Evolutionary conservation across 2,797 vertebrate species (phyloP), one percentile per base, ranked within the genome.

Genomic region (Clarias laeviceps): DNA sequence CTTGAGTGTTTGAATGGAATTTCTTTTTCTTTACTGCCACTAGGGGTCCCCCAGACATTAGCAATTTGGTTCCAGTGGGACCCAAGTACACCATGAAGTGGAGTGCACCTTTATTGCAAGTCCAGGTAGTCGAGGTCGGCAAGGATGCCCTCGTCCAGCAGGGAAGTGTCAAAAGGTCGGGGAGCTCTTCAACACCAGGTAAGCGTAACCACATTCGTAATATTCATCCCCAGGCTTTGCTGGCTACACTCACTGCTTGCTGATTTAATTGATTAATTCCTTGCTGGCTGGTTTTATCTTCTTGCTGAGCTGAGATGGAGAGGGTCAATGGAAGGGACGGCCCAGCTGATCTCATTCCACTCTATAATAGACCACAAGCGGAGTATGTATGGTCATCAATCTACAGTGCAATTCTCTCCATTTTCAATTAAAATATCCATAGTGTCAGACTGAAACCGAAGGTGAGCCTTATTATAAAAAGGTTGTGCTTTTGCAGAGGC

Each of bases 71-170:
- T 88, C 97, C 98, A 0, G 91, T 98, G 5, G 98, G 97, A n/a
- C 97, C 97, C 66, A 97, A 96, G 87, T 99, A 98, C 56, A 97
- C 96, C 79, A 94, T 98, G 92, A 99, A 99, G 92, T 99, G 98
- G 98, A 98, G 96, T 86, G 95, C 97, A 2, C 95, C 97, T 14
- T 88, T 99, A 56, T 95, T 95, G 0, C 97, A 97, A 93, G 96
- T 99, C 80, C 97, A 98, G 86, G 97, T 98, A n/a, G 96, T 97
- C 15, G 98, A 99, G 91, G 97, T 97, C 83, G 97, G 97, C 2
- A 97, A 97, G 93, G 97, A 99, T 70, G 86, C 92, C 0, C 56
- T 94, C 80, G 93, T 92, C 87, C 96, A 96, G 85, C 96, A 94
- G 0, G 91, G 95, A 0, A 94, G 94, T 0, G 80, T 93, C 87